Percentiles rank a stretch among this genome's conserved stretches.
These are phyloP conservation scores for Drosophila suzukii DNA, from an alignment of 1,140 invertebrate species.

Conservation along the genomic window DNA sequence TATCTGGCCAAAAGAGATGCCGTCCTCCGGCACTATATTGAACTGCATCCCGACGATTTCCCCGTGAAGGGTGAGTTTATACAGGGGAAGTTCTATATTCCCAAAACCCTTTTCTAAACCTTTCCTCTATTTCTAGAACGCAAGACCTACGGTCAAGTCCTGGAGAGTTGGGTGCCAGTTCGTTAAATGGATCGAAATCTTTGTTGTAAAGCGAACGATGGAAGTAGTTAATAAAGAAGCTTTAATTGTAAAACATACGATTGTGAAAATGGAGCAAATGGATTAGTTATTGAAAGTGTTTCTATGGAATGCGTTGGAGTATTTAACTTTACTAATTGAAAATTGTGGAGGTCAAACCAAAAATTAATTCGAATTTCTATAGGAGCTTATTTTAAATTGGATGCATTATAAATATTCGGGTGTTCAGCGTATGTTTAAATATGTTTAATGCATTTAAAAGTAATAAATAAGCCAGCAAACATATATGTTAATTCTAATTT, in stretches of 20 bases:
- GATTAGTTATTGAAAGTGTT: not conserved
- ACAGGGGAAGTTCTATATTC: too few relatives aligned
- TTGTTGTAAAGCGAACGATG: constrained; percentile 29
- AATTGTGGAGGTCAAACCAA: too few relatives aligned
- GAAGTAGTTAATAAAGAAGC: constrained; percentile 73
- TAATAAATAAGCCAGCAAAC: too few relatives aligned
- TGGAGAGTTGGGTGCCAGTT: constrained; percentile 87
- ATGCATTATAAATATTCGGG: too few relatives aligned
- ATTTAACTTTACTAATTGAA: too few relatives aligned
- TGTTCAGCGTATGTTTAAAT: too few relatives aligned
- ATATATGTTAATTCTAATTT: too few relatives aligned
- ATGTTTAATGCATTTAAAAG: too few relatives aligned
- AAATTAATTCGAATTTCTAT: too few relatives aligned
- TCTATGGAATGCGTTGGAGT: too few relatives aligned
- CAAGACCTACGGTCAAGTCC: constrained; percentile 87
- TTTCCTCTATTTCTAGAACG: constrained; percentile 85
- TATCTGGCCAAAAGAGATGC: constrained; percentile 88
- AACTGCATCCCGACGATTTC: constrained; percentile 90
- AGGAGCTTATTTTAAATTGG: too few relatives aligned
- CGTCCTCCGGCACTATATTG: constrained; percentile 88
- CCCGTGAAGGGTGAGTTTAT: constrained; percentile 86
- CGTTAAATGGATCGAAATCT: constrained; percentile 85
- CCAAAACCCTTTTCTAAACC: not conserved
- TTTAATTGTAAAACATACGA: constrained; percentile 70
- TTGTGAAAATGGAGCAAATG: constrained; percentile 18